Evolutionary conservation across 2,113 vertebrate species (phyloP).

Genomic region (Ctenodactylus gundi): DNA sequence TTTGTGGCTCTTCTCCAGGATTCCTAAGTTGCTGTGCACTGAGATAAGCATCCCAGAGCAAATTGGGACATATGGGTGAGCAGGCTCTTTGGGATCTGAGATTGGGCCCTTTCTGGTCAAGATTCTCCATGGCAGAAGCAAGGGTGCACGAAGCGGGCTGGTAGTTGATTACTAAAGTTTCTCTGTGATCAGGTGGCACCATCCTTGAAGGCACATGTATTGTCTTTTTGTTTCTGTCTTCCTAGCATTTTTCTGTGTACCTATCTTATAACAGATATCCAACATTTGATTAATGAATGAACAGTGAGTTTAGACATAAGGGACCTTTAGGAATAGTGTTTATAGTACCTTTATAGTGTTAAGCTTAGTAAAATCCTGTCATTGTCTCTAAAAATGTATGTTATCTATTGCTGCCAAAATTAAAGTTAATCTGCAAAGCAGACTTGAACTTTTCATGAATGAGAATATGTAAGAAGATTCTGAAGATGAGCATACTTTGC

Average conservation of each 20-base stretch:
- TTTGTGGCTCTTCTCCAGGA: slow-evolving; percentile 51
- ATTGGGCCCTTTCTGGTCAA: not conserved
- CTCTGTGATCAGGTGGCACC: not conserved
- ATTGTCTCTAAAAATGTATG: not conserved
- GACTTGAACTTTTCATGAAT: not conserved
- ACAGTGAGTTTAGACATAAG: not conserved
- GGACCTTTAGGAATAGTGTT: not conserved
- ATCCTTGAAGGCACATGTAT: not conserved
- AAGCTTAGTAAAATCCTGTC: not conserved
- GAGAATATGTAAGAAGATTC: not conserved
- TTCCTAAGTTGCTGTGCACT: slow-evolving; percentile 33
- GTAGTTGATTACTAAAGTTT: not conserved
- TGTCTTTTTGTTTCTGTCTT: not conserved
- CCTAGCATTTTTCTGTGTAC: not conserved
- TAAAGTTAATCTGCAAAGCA: not conserved
- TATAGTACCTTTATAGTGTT: not conserved
- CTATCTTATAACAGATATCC: not conserved
- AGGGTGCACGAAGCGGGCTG: not conserved
- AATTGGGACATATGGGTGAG: not conserved
- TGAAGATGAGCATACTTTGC: not conserved
- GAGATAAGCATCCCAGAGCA: not conserved
- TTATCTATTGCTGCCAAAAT: not conserved
- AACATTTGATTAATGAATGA: not conserved
- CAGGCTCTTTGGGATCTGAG: not conserved
- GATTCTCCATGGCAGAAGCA: not conserved